phyloP scores from a whole-genome alignment of 2,113 vertebrate genomes.

The Speoplatyrhinus poulsoni region DNA sequence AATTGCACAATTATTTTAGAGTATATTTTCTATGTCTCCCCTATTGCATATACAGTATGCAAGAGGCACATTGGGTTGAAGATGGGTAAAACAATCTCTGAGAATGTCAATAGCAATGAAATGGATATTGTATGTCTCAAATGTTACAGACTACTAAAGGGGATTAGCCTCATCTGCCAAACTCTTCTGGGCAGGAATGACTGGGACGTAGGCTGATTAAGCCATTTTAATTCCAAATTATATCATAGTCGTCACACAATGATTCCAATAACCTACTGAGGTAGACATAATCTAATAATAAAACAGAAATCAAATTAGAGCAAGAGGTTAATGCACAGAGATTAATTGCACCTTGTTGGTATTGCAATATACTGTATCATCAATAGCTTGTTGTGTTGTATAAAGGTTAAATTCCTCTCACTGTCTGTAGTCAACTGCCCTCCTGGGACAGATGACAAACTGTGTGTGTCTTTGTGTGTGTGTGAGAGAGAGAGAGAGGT shows the following conservation, averaged over 20 bases:
- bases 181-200: conserved; percentile 49
- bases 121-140: conserved; percentile 56
- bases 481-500: conserved; percentile 10
- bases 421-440: conserved; percentile 46
- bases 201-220: conserved; percentile 55
- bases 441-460: conserved; percentile 58
- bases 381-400: conserved; percentile 47
- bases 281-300: conserved; percentile 31
- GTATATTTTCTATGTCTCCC: too few species aligned
- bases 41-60: conserved; percentile 18
- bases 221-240: conserved; percentile 52
- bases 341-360: background rate
- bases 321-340: background rate
- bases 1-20: too few species aligned
- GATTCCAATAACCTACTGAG: conserved; percentile 36
- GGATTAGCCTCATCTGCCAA: conserved; percentile 57
- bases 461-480: conserved; percentile 3
- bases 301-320: conserved; percentile 11
- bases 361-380: conserved; percentile 17
- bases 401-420: conserved; percentile 52
- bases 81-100: conserved; percentile 25
- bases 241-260: conserved; percentile 38
- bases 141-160: conserved; percentile 55
- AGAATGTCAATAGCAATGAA: conserved; percentile 61
- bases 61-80: conserved; percentile 39